Base-by-base conservation (phyloP, 2,888 invertebrate species). In the Chorisops tibialis region DNA sequence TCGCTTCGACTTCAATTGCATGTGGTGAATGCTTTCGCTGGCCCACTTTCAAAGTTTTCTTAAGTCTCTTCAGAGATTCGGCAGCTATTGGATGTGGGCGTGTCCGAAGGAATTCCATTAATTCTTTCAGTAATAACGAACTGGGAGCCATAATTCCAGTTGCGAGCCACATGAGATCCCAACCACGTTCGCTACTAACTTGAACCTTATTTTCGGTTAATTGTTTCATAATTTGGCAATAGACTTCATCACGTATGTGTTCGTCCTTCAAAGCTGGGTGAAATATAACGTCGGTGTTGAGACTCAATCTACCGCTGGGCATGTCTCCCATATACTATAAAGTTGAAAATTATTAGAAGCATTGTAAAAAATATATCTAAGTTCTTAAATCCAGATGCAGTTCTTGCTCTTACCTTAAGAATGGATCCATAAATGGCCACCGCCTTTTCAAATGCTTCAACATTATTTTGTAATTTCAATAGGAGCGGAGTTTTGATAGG, bases 171-270 rank as follows among this genome's bases (percentile, higher is more conserved):
- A 97, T 85, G 64, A 96, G 78, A 75, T 97, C 95, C 96, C 96
- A 97, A 0, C 94, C 96, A 62, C 91, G 82, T 75, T 95, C 93
- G 75, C 94, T 94, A 73, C 95, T 94, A 21, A 72, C 78, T 58
- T 85, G 83, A 73, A 89, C 88, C 66, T 87, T 84, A 76, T 96
- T 97, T 68, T 88, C 89, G 0, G 93, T 96, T 65, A 97, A 78
- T 76, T 97, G 96, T 72, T 94, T 91, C 87, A 96, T 91, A 64
- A 96, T 83, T 78, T 97, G 96, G 73, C 96, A 96, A 72, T 91
- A 96, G 24, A 93, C 81, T 79, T 97, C 96, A 74, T 96, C 96
- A 56, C 91, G 84, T 49, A 96, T 80, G 43, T 85, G 77, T 67
- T 90, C 87, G 69, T 91, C 85, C 70, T 85, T 83, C 16, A 94